Base-by-base conservation (phyloP, 2,113 vertebrate genomes). In the Podilymbus podiceps region DNA sequence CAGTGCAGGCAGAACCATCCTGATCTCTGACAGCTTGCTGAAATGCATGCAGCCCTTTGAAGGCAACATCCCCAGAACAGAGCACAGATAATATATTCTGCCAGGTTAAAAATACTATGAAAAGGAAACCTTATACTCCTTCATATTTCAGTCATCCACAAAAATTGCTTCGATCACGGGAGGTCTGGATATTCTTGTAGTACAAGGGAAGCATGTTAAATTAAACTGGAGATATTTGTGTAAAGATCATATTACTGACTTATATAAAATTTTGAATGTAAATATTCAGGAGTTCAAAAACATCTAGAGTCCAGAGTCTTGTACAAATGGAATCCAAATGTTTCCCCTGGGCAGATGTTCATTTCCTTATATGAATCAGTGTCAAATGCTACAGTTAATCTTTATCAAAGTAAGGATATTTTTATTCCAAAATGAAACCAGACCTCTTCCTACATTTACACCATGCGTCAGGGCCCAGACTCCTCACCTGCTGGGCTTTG, bases 401-500 rank as follows among this genome's bases (percentile, higher is more conserved):
- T 86, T 35, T 49, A 80, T 24, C 68, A 28, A 81, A 93, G 47
- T 12, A 31, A 18, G 19, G 49, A 8, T 55, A 68, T 60, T 76
- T 94, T 46, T 46, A 63, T 7, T 40, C 38, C 60, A 69, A 23
- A 77, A 42, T 11, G 47, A 88, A 93, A 84, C 14, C 59, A 84
- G 80, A 72, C 8, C 55, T 92, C 56, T 59, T 86, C 80, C 60
- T 42, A 28, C 68, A 50, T n/a, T 79, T 64, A 55, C 30, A 13
- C 38, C 79, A 31, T 0, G 1, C 46, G 47, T 7, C 76, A 59
- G 68, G 42, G 68, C 78, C 89, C 75, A 66, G 50, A 42, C 19
- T 74, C 49, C 89, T 95, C 76, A 71, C 73, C 83, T 92, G 85
- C 88, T 82, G 85, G 46, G 72, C 82, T 93, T 12, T 28, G 64